Evolutionary conservation across 1,140 invertebrate species (phyloP), one percentile per base, ranked within the genome.

Genomic region (Euschistus heros): DNA sequence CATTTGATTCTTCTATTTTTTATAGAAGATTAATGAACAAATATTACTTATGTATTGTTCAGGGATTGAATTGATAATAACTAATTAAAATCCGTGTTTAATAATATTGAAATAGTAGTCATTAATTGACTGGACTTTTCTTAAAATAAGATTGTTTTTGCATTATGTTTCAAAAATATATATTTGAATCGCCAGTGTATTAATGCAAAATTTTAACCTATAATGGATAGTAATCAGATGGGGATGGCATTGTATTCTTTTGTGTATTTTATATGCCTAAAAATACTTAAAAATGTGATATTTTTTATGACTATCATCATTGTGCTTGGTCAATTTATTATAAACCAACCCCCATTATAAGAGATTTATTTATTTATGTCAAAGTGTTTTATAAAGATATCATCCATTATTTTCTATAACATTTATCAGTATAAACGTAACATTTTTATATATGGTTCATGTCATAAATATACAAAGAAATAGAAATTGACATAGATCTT

Each of bases 281-380:
- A 46, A 64, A 47, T 46, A 46, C 33, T 18, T 27, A 20, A 22
- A 63, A 63, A 63, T 63, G 62, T 63, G 62, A 63, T 63, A 63
- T 63, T 63, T 63, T 63, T 63, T 63, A 63, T 27, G 62, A 63
- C 62, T 63, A 63, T 63, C 62, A 63, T 63, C 46, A 42, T 30
- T 63, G 44, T 47, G 62, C 62, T 63, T 63, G n/a, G 62, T 63
- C 62, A 63, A 63, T 63, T 63, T 63, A 46, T 62, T 62, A 62
- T 27, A 63, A 47, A 15, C 22, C 18, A 50, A 57, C 54, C 54
- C 54, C 54, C 54, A 24, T 22, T 57, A 57, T 57, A 26, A 57
- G 54, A 57, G 18, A 57, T 24, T 24, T 57, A 57, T 57, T 57
- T 57, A 57, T 57, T 57, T 57, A 57, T 57, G 54, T 57, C 54